Percentiles rank a stretch among this genome's conserved stretches.
phyloP scores from a whole-genome alignment of 2,797 vertebrate genomes.

The Lutjanus argentimaculatus region DNA sequence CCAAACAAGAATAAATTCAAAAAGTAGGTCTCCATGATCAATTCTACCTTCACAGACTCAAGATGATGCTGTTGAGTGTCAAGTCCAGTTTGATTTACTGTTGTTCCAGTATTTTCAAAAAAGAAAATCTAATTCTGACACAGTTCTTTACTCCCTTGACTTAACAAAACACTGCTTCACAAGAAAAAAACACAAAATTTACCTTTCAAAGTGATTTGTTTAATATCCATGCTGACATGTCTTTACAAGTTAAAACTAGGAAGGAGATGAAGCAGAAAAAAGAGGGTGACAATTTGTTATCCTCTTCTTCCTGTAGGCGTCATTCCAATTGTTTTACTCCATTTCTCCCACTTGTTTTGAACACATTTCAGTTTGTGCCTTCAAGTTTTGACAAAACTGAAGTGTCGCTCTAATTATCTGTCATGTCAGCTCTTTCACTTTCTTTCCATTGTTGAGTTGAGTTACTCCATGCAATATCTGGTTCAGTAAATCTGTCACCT shows the following conservation, averaged over 20 bases:
- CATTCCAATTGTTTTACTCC: neutral
- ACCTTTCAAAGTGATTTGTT: neutral
- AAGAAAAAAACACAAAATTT: neutral
- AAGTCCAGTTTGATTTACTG: too few relatives aligned
- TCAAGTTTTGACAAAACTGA: constrained; percentile 32
- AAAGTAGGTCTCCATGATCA: neutral
- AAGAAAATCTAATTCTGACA: too few relatives aligned
- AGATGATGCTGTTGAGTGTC: neutral
- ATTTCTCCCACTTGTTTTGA: constrained; percentile 7
- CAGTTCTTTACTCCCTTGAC: neutral
- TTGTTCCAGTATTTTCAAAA: too few relatives aligned
- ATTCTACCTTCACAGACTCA: neutral
- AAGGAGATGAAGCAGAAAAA: neutral
- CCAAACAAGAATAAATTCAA: neutral
- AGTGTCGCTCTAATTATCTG: constrained; percentile 19
- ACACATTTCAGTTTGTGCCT: constrained; percentile 28
- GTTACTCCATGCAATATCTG: constrained; percentile 6
- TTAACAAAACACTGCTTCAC: neutral
- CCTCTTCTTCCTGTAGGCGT: constrained; percentile 1
- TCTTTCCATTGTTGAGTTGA: constrained; percentile 4
- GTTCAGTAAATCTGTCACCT: constrained; percentile 29
- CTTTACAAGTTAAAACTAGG: constrained; percentile 8
- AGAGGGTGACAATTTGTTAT: neutral
- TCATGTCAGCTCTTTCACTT: constrained; percentile 10
- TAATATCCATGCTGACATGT: neutral